Evolutionary conservation across 2,888 invertebrate species (phyloP), one percentile per base, ranked within the genome.

Genomic region (Operophtera brumata): DNA sequence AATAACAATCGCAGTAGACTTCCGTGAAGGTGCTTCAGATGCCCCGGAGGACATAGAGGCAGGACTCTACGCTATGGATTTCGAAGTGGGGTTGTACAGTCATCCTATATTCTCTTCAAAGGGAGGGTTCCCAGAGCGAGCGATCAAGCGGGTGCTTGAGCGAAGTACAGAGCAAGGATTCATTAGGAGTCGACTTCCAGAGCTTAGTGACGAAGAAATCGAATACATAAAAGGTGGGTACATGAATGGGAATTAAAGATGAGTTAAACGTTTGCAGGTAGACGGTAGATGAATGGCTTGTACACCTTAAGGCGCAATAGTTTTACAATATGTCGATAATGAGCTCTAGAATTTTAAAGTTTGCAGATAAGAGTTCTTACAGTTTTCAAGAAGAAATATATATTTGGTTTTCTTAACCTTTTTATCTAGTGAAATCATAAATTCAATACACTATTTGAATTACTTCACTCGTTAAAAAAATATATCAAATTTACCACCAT

Each of bases 51-150:
- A 86, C 36, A 44, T 78, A 1, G 78, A 80, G 64, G 71, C 79
- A 0, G 82, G 80, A 0, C 52, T 73, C 0, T 59, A 80, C 2
- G 81, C 78, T 0, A 64, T 84, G 62, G 79, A 80, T 14, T 83
- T 84, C 28, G 79, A 83, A 58, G 69, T 80, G 0, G 86, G 87
- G 0, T 62, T 88, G 44, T 90, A 86, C 61, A 75, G 79, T n/a
- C 80, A 91, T 61, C 91, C 91, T 0, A 88, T 91, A 62, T 90
- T 85, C 65, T 76, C 82, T 0, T 53, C 65, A 0, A 65, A 77
- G 9, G 92, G 92, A 0, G 91, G 91, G 30, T 92, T 90, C 59
- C 92, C 92, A 0, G 68, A 81, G 2, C 69, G 86, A 2, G 81
- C 91, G 51, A 80, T 85, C 43, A 64, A 80, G 32, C 66, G 79